phyloP scores from a whole-genome alignment of 2,797 vertebrate genomes.

The Hydrophis major region DNA sequence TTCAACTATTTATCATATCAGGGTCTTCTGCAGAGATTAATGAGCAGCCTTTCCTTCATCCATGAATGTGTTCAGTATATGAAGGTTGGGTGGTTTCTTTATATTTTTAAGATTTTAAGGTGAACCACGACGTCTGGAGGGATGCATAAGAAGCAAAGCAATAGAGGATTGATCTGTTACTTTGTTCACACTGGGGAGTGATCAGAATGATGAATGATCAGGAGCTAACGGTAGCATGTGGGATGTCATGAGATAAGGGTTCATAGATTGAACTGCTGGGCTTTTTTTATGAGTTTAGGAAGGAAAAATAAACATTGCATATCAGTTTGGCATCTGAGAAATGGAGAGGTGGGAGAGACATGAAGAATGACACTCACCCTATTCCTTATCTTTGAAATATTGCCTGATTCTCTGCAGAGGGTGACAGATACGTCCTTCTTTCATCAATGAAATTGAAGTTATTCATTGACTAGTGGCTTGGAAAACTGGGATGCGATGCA shows the following conservation, averaged over 20 bases:
- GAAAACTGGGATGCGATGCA: background rate
- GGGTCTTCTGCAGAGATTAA: slow-evolving; percentile 18
- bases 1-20: background rate
- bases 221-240: slow-evolving; percentile 38
- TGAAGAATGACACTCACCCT: slow-evolving; percentile 45
- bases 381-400: slow-evolving; percentile 36
- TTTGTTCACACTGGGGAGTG: slow-evolving; percentile 43
- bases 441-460: background rate
- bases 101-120: slow-evolving; percentile 22
- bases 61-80: background rate
- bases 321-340: slow-evolving; percentile 20
- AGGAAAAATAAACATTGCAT: slow-evolving; percentile 17
- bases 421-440: background rate
- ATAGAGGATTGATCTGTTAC: slow-evolving; percentile 57
- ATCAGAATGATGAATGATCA: slow-evolving; percentile 59
- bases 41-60: background rate
- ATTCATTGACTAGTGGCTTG: background rate
- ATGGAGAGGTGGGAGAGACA: slow-evolving; percentile 22
- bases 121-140: background rate
- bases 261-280: slow-evolving; percentile 31
- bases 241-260: slow-evolving; percentile 32
- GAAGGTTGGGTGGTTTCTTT: background rate
- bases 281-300: background rate
- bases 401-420: background rate
- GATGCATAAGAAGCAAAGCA: slow-evolving; percentile 20